Evolutionary conservation across 2,797 vertebrate species (phyloP).

Genomic region (Pseudochirops cupreus): DNA sequence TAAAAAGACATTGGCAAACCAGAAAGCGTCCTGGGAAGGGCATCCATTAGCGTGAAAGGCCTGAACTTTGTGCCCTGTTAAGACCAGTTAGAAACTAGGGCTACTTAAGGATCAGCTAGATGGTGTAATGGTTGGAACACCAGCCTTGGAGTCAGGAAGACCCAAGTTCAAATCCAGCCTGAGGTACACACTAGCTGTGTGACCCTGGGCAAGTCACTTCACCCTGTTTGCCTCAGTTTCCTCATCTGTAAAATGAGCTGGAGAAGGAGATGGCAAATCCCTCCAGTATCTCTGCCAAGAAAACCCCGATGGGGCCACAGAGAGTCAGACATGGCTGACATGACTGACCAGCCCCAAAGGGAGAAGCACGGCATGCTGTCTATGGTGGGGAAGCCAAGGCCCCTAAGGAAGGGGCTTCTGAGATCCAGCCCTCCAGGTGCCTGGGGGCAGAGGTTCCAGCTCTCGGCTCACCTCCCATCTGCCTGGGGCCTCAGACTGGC

Average conservation of each 20-base stretch:
- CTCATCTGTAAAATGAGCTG: neutral
- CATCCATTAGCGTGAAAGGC: neutral
- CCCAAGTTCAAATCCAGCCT: neutral
- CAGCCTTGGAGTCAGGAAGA: neutral
- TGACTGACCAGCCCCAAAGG: too few species aligned
- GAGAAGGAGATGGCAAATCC: neutral
- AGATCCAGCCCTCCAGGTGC: neutral
- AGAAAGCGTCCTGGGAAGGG: neutral
- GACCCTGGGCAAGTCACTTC: neutral
- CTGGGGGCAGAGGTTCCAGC: neutral
- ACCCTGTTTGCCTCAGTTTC: neutral
- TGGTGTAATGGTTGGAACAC: neutral
- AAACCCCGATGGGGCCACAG: neutral
- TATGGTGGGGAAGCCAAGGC: too few species aligned
- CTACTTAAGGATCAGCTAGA: neutral
- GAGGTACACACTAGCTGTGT: neutral
- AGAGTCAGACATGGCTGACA: too few species aligned
- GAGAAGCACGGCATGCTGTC: neutral
- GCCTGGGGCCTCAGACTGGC: too few species aligned
- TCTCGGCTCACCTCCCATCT: neutral
- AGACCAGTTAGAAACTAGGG: neutral
- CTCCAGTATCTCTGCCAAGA: neutral
- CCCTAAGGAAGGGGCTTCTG: neutral
- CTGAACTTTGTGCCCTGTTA: neutral
- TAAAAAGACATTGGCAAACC: neutral